Evolutionary conservation across 2,113 vertebrate species (phyloP), one percentile per base, ranked within the genome.

Genomic region (Coptodon rendalli): DNA sequence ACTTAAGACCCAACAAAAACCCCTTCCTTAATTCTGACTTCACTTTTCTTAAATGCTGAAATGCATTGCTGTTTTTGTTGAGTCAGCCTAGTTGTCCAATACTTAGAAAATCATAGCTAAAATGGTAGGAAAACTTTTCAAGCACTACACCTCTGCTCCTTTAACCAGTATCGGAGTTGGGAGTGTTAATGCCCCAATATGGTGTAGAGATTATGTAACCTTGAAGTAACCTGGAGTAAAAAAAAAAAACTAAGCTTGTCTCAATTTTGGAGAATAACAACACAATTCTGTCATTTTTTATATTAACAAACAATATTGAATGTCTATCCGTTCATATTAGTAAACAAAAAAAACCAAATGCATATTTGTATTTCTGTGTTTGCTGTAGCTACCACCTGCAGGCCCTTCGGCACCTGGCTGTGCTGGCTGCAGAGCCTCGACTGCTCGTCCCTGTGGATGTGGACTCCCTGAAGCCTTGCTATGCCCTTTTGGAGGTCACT

Each of bases 381-480:
- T 88, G n/a, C 76, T 29, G 11, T 94, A 99, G 99, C 84, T 99
- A 99, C 93, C 99, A 99, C 94, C 97, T 99, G 6, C 99, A 99
- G 96, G 99, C 99, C 10, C 94, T 99, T 79, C 96, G 98, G 6
- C 99, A 99, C 89, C 95, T 99, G 48, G 98, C 97, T 0, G 99
- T 99, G 31, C 95, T 99, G 87, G 98, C 98, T 0, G 97, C 98
- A 1, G 98, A 99, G 79, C 98, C 98, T 0, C 96, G 98, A n/a
- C 97, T 99, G 16, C 96, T 99, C 9, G 98, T 98, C 1, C 98
- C 99, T 0, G 97, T 99, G 68, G 98, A 99, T 1, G 98, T 99
- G 86, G 98, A 99, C 86, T 97, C 98, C 2, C 97, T 98, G 87
- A 97, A 96, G 1, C 98, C 99, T 12, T 99, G 98, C 90, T 99